Evolutionary conservation across 2,888 invertebrate genomes (phyloP).

Genomic region (Ectemnius lituratus): DNA sequence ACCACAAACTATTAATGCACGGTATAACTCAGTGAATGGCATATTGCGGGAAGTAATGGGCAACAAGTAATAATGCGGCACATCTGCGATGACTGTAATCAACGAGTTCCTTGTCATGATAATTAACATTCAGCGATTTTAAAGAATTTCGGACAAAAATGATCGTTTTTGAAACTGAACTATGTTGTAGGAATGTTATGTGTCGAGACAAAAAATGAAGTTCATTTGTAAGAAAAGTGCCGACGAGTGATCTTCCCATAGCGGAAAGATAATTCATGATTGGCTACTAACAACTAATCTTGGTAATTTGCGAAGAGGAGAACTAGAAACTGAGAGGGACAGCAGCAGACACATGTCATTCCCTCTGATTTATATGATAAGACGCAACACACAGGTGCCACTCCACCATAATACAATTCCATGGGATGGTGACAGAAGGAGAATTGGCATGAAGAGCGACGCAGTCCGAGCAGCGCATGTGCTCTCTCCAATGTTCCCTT

Average conservation of each 20-base stretch:
- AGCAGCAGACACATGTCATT: constrained; percentile 48
- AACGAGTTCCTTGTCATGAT: no score
- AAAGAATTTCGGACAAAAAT: no score
- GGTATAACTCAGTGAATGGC: no score
- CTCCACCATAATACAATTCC: constrained; percentile 55
- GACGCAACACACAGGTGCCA: constrained; percentile 56
- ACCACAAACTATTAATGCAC: no score
- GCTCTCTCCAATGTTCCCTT: constrained; percentile 40
- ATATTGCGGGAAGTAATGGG: no score
- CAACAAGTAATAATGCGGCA: no score
- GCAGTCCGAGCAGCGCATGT: constrained; percentile 36
- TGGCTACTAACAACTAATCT: constrained; percentile 59
- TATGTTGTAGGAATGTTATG: no score
- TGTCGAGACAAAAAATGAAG: no score
- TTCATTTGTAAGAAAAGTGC: no score
- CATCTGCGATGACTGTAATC: no score
- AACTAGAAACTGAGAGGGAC: constrained; percentile 26
- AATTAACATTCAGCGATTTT: no score
- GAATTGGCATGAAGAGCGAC: constrained; percentile 62
- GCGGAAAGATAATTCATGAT: constrained; percentile 55
- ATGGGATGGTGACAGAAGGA: constrained; percentile 47
- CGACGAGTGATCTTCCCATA: neutral
- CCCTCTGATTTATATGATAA: constrained; percentile 57
- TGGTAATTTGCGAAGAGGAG: constrained; percentile 55
- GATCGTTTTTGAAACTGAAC: no score